Evolutionary conservation across 2,797 vertebrate species (phyloP), one percentile per base, ranked within the genome.

Genomic region (Schizopygopsis malacanthus): DNA sequence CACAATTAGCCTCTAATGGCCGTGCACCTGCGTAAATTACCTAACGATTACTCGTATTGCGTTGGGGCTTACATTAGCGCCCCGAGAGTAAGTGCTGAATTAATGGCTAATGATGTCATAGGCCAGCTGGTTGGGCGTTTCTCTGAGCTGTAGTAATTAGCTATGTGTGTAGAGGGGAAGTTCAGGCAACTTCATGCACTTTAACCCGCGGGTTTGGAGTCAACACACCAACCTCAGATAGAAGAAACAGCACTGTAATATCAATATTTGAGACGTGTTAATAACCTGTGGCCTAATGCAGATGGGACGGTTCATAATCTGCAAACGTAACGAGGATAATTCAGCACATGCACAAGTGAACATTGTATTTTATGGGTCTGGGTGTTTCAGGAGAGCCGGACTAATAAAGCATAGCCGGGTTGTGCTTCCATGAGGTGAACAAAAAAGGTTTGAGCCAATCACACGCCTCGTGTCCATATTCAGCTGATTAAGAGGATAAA

Each of bases 311-410:
- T 82, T 76, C 82, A 75, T 83, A 87, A 91, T 92, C 87, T 89
- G 85, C 86, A 71, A 90, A 85, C 86, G 85, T 87, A 87, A 82
- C 20, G 3, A 88, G 79, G 87, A 88, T 93, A 80, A 86, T 93
- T 92, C 91, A 92, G 90, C 89, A 89, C 89, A 91, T 90, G 92
- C 91, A 92, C 87, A 90, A 89, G 85, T 93, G 90, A 90, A 89
- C 69, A 88, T 86, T 70, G 89, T 88, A 87, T 92, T 94, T 92
- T 91, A 92, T 92, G 82, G 88, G 54, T 75, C 47, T 56, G 43
- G n/a, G 28, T 86, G 78, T 71, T 50, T 63, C 50, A 7, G 28
- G 10, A 73, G 41, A 61, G 39, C 54, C 33, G 2, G 70, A 45
- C 47, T 76, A 2, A 79, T 43, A 61, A 61, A 61, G 77, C 37